Evolutionary conservation across 2,888 invertebrate genomes (phyloP).

Genomic region (Aromia moschata): DNA sequence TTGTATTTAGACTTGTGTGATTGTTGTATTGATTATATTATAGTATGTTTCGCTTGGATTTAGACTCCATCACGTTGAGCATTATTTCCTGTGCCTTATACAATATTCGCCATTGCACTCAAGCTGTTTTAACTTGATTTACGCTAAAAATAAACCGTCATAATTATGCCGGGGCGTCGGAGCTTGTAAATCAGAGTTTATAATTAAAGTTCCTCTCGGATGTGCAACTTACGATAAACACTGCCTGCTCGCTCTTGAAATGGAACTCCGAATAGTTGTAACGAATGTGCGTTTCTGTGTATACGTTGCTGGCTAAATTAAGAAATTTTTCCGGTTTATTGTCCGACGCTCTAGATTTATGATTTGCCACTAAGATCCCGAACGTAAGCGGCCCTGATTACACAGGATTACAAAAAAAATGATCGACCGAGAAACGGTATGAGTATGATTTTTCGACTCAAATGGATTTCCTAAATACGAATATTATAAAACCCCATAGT

Average conservation of each 20-base stretch:
- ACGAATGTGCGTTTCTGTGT: conserved; percentile 16
- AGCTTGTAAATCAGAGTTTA: conserved; percentile 22
- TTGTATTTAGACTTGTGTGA: no score
- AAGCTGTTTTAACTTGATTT: conserved; percentile 33
- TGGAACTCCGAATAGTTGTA: conserved; percentile 9
- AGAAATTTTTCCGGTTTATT: conserved; percentile 5
- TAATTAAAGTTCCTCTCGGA: conserved; percentile 23
- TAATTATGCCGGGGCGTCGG: conserved; percentile 30
- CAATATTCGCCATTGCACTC: no score
- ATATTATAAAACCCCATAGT: no score
- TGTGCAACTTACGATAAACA: conserved; percentile 16
- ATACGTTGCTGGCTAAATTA: background rate
- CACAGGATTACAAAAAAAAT: no score
- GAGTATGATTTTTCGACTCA: no score
- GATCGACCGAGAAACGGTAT: no score
- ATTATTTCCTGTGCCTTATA: no score
- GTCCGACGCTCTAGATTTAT: background rate
- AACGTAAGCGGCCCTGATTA: no score
- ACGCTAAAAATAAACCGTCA: conserved; percentile 33
- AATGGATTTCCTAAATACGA: no score
- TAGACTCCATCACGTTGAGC: no score
- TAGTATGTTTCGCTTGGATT: no score
- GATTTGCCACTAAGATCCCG: background rate
- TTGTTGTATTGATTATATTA: no score
- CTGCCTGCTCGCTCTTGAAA: conserved; percentile 1